Percentiles rank a stretch among this genome's conserved stretches.
Evolutionary conservation across 2,888 invertebrate species (phyloP).

Genomic region (Alsophila aescularia): DNA sequence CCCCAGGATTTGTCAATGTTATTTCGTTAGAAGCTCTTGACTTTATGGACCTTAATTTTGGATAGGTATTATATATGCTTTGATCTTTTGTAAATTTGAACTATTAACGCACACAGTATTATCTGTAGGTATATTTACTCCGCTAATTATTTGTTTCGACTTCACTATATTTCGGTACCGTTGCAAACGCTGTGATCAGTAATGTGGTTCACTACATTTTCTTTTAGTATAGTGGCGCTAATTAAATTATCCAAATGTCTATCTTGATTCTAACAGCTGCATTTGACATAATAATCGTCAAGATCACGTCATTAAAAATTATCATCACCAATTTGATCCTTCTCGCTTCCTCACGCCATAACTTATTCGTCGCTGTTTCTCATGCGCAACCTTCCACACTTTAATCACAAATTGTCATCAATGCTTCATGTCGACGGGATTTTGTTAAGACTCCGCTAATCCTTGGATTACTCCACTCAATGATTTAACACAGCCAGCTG

Average conservation of each 20-base stretch:
- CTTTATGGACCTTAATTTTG: too few species aligned
- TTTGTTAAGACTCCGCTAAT: slow-evolving; percentile 57
- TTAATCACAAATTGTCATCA: slow-evolving; percentile 60
- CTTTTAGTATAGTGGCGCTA: too few species aligned
- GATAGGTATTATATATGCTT: too few species aligned
- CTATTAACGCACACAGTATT: too few species aligned
- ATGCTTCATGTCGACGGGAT: slow-evolving; percentile 54
- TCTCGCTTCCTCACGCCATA: slow-evolving; percentile 34
- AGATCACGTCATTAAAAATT: neutral
- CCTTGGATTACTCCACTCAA: slow-evolving; percentile 50
- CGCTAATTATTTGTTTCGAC: too few species aligned
- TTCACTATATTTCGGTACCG: too few species aligned
- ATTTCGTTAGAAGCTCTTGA: too few species aligned
- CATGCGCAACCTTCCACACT: slow-evolving; percentile 36
- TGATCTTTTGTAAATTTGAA: too few species aligned
- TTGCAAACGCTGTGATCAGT: too few species aligned
- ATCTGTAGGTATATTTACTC: too few species aligned
- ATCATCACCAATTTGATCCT: slow-evolving; percentile 17
- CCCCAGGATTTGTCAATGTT: too few species aligned
- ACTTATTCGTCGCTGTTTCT: slow-evolving; percentile 36
- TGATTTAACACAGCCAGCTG: slow-evolving; percentile 74
- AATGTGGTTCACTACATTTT: too few species aligned
- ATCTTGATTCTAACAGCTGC: neutral
- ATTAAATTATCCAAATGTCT: neutral
- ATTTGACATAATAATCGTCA: neutral